phyloP scores from a whole-genome alignment of 30 jellyfish, hydroid and myxozoan species.

The Aurelia aurita region DNA sequence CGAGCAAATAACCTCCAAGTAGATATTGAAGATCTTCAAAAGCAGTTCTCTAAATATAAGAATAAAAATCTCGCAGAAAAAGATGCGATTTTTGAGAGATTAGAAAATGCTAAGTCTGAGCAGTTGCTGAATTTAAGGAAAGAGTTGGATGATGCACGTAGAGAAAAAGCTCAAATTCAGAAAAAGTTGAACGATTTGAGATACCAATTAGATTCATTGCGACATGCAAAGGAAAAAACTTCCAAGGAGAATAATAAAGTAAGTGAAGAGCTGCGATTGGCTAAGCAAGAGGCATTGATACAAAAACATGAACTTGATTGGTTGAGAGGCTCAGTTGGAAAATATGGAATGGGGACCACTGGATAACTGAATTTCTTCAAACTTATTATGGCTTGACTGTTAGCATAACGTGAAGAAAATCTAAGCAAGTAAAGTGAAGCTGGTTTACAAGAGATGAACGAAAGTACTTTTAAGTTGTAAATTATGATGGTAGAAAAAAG shows the following conservation, averaged over 20 bases:
- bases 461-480: too few relatives aligned
- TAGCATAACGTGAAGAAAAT: too few relatives aligned
- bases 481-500: too few relatives aligned
- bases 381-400: too few relatives aligned
- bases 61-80: constrained; percentile 27
- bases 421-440: too few relatives aligned
- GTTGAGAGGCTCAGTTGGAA: constrained; percentile 61
- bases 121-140: constrained; percentile 19
- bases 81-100: constrained; percentile 2
- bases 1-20: constrained; percentile 31
- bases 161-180: constrained; percentile 1
- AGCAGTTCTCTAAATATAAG: constrained; percentile 42
- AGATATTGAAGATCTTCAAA: constrained; percentile 35
- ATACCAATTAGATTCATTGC: constrained; percentile 4
- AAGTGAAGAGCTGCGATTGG: constrained; percentile 41
- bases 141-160: constrained; percentile 24
- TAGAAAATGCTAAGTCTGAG: constrained; percentile 25
- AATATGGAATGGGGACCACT: constrained; percentile 1
- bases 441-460: too few relatives aligned
- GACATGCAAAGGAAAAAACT: not conserved
- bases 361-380: too few relatives aligned
- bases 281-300: constrained; percentile 53
- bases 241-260: constrained; percentile 7
- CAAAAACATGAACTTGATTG: constrained; percentile 73
- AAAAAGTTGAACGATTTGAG: constrained; percentile 17